These are phyloP conservation scores for Myripristis murdjan DNA, from an alignment of 2,797 vertebrate genomes.

Conservation along the genomic window DNA sequence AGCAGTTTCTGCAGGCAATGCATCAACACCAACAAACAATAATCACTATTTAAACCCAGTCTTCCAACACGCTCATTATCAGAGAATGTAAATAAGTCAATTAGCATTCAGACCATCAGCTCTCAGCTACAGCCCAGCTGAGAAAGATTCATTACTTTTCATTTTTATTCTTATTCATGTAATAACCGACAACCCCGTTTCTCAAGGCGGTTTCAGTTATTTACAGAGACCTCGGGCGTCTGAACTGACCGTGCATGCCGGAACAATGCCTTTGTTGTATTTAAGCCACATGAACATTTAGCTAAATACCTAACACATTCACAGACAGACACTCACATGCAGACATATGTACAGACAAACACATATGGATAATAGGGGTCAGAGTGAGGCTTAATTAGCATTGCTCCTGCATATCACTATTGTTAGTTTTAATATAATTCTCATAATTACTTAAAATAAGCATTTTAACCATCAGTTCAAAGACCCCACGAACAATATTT, in stretches of 20 bases:
- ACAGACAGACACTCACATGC: too few relatives aligned
- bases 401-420: too few relatives aligned
- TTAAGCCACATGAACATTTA: too few relatives aligned
- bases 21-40: slow-evolving; percentile 61
- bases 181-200: slow-evolving; percentile 33
- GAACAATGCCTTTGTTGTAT: not conserved
- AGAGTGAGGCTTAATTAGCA: too few relatives aligned
- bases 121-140: slow-evolving; percentile 21
- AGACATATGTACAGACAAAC: too few relatives aligned
- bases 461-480: too few relatives aligned
- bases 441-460: too few relatives aligned
- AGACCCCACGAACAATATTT: too few relatives aligned
- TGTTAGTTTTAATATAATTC: too few relatives aligned
- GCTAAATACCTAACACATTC: too few relatives aligned
- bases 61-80: slow-evolving; percentile 56
- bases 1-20: slow-evolving; percentile 49
- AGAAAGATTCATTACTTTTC: slow-evolving; percentile 28
- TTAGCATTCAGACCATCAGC: slow-evolving; percentile 53
- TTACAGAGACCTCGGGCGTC: not conserved
- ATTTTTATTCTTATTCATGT: slow-evolving; percentile 22
- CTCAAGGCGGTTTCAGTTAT: not conserved
- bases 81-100: slow-evolving; percentile 56
- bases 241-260: not conserved
- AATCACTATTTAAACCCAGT: slow-evolving; percentile 60
- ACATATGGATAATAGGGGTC: too few relatives aligned